Base-by-base conservation (phyloP, 2,888 invertebrate species). In the Caenorhabditis sp. region DNA sequence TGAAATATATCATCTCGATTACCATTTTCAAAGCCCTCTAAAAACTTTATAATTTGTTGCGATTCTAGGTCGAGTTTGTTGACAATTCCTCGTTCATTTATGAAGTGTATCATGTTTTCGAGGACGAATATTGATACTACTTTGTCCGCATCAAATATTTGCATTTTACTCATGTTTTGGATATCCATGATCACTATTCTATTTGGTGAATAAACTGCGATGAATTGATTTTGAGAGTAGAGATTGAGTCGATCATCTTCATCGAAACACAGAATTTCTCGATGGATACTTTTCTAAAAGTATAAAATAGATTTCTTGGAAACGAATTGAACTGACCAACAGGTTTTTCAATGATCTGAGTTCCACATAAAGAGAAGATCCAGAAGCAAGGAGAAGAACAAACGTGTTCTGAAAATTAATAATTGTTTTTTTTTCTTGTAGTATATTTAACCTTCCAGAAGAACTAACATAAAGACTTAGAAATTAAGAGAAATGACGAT, bases 281-380 rank as follows among this genome's bases (percentile, higher is more conserved):
- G 50, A 12, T 64, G 57, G 5, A 70, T 54, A 36, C 73, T 77
- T 63, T 77, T 77, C 77, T 77, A 60, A 36, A 67, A 65, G 52
- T 2, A n/a, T 23, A 21, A 4, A 21, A 21, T 10, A 60, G 36
- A 26, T 23, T 36, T 50, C 12, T 27, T 50, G 14, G 20, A 50
- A 50, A 53, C 20, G 4, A 10, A 31, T 4, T 7, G 10, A 31
- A 10, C 10, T 43, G 31, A 80, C 80, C 70, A 80, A 23, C 8
- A 80, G 31, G 52, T 77, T 80, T 21, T 73, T 70, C 14, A 80
- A 54, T 0, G 77, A 76, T 52, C 80, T 49, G 12, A 76, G 54
- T 63, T 80, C 80, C 12, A 77, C 61, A n/a, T 68, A 60, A 43
- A 58, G 59, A 8, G 20, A 36, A 58, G 12, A 12, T 23, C 26